A percentile compares a stretch with the other conserved stretches of the same genome.
Conservation (phyloP, 2,113 vertebrate genomes). For the Gallinago jamesoni region DNA sequence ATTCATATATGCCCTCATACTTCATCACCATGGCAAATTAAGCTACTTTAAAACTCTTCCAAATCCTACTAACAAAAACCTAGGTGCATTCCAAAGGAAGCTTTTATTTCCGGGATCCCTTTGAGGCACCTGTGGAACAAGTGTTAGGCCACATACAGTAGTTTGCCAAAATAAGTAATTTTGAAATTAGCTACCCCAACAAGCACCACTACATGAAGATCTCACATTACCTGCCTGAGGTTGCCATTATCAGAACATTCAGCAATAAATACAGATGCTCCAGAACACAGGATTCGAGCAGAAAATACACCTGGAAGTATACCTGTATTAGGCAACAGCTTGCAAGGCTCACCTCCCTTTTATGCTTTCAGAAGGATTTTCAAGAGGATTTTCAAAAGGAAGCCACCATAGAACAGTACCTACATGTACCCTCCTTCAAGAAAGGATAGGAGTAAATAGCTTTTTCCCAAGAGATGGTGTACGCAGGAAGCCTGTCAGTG, state of each 20-base stretch:
- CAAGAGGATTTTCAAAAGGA: not conserved
- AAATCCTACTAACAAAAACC: not conserved
- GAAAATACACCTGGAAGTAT: not conserved
- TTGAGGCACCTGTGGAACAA: not conserved
- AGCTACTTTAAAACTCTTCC: not conserved
- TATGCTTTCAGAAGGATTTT: not conserved
- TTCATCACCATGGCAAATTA: not conserved
- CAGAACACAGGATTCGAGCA: not conserved
- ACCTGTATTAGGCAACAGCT: not conserved
- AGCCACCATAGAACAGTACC: not conserved
- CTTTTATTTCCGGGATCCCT: not conserved
- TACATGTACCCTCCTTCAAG: not conserved
- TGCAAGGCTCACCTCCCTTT: not conserved
- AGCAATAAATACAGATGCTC: not conserved
- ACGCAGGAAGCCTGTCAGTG: not conserved
- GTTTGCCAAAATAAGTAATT: not conserved
- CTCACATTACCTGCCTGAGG: not conserved
- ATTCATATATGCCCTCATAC: not conserved
- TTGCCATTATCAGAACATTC: not conserved
- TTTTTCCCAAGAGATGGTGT: not conserved
- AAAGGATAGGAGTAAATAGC: not conserved
- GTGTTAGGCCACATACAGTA: not conserved
- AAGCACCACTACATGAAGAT: not conserved
- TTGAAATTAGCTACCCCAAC: not conserved
- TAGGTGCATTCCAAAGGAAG: not conserved